These are phyloP conservation scores for Lanius ludovicianus DNA, from an alignment of 2,113 vertebrate species.

Conservation along the genomic window DNA sequence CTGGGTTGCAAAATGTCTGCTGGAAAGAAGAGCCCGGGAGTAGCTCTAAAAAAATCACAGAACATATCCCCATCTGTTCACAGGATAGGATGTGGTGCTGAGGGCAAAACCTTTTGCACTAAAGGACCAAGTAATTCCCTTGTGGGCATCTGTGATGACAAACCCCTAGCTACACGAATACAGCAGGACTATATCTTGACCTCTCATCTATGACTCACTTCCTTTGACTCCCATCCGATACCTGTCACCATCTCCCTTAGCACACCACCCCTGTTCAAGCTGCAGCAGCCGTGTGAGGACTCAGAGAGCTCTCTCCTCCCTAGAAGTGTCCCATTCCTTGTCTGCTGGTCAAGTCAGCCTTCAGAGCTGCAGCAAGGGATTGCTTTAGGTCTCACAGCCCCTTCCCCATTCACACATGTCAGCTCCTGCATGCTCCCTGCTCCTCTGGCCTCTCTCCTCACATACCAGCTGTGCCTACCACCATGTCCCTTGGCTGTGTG, in stretches of 20 bases:
- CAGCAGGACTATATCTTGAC: rapidly evolving
- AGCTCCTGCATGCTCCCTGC: neutral
- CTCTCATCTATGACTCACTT: neutral
- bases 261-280: neutral
- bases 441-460: neutral
- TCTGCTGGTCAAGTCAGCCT: neutral
- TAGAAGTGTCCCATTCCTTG: rapidly evolving
- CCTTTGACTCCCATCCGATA: neutral
- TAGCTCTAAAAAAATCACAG: neutral
- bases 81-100: neutral
- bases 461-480: rapidly evolving
- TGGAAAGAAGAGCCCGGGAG: neutral
- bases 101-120: neutral
- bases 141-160: neutral
- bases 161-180: neutral
- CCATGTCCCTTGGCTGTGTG: neutral
- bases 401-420: neutral
- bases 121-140: neutral
- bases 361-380: neutral
- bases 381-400: neutral
- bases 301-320: neutral
- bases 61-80: neutral
- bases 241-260: neutral
- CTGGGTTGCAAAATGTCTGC: rapidly evolving
- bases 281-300: neutral